Evolutionary conservation across 2,888 invertebrate genomes (phyloP), one percentile per base, ranked within the genome.

Genomic region (Apamea anceps): DNA sequence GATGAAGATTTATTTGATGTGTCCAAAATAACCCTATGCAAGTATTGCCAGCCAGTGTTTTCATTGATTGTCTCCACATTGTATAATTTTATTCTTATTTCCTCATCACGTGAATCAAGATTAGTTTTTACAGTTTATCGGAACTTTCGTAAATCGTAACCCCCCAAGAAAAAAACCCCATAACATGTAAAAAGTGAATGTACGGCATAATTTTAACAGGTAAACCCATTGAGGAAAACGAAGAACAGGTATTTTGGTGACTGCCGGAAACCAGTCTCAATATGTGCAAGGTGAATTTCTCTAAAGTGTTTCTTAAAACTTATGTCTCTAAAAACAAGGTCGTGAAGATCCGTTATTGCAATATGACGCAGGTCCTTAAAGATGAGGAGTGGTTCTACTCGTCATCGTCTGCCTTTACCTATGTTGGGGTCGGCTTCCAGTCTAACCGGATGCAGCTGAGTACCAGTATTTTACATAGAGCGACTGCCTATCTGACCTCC

Each of bases 141-240:
- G 7, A 37, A 15, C 21, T n/a, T 32, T 72, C 1, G 10, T 51
- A 51, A 71, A 65, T 65, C 25, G 37, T 25, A 66, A 25, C 13
- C 37, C 2, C 25, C 13, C 15, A 37, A 21, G 10, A 32, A 65
- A 51, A 82, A 77, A 71, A 10, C 25, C 25, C 45, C 28, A n/a
- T 37, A 37, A 48, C 42, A 45, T 21, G 25, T 12, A 72, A 32
- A 67, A 75, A 84, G 65, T 70, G 72, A 81, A 63, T 63, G 65
- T 28, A 15, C 5, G 5, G 25, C 54, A 51, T 62, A 51, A 77
- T 68, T 67, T 82, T 15, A 84, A 37, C 72, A 25, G 60, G 54
- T 60, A 62, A 65, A 62, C 42, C 4, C 18, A 62, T 65, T 75
- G 48, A 84, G 84, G 84, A 86, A 86, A 85, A 85, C 42, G 71